Evolutionary conservation across 30 jellyfish, hydroid and myxozoan species (phyloP).

Genomic region (Aurelia sp.): DNA sequence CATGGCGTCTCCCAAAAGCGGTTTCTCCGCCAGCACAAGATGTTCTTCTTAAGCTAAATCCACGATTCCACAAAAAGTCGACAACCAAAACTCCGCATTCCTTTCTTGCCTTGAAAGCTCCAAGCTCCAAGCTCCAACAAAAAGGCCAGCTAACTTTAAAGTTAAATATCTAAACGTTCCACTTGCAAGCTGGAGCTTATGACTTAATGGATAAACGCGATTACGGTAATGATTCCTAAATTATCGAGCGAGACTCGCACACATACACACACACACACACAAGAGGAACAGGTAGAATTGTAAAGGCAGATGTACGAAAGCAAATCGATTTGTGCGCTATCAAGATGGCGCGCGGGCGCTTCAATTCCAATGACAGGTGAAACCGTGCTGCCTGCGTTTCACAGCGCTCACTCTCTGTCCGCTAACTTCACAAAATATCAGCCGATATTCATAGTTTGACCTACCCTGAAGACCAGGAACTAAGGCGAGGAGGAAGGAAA

Average conservation of each 20-base stretch:
- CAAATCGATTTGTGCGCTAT: slow-evolving; percentile 14
- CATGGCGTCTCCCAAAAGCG: slow-evolving; percentile 49
- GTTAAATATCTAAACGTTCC: neutral
- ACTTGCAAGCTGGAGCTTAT: neutral
- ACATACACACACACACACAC: neutral
- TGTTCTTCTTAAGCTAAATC: slow-evolving; percentile 40
- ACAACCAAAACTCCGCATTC: slow-evolving; percentile 3
- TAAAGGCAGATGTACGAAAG: slow-evolving; percentile 49
- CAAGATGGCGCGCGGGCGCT: slow-evolving; percentile 10
- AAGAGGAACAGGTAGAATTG: slow-evolving; percentile 32
- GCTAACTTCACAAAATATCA: too few relatives aligned
- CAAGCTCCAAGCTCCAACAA: too few relatives aligned
- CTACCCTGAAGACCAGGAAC: too few relatives aligned
- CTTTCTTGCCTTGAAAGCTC: neutral
- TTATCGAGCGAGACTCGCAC: slow-evolving; percentile 6
- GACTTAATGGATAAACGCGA: slow-evolving; percentile 30
- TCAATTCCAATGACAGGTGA: too few relatives aligned
- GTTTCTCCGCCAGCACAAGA: slow-evolving; percentile 24
- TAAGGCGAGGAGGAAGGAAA: too few relatives aligned
- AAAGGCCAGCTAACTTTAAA: too few relatives aligned
- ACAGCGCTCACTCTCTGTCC: too few relatives aligned
- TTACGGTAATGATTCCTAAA: slow-evolving; percentile 41
- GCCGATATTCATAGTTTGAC: too few relatives aligned
- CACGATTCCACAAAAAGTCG: slow-evolving; percentile 49
- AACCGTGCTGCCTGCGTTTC: too few relatives aligned